Conservation (phyloP, 2,888 invertebrate species). For the Catotricha subobsoleta region DNA sequence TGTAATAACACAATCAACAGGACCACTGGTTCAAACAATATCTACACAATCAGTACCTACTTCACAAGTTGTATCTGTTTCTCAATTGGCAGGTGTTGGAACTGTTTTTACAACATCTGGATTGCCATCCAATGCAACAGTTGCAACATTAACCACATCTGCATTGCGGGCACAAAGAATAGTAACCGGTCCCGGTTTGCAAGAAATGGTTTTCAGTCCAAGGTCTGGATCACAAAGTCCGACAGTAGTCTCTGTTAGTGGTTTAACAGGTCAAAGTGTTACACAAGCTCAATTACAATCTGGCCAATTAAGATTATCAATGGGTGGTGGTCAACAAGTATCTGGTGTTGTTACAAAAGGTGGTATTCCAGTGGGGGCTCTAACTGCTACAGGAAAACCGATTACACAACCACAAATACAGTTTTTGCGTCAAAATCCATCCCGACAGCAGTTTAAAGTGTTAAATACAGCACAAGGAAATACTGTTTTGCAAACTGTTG, state of each 20-base stretch:
- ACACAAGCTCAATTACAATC: slow-evolving; percentile 25
- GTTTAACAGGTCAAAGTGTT: slow-evolving; percentile 20
- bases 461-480: slow-evolving; percentile 14
- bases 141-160: slow-evolving; percentile 25
- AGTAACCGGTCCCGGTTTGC: slow-evolving; percentile 23
- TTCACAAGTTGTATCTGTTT: slow-evolving; percentile 29
- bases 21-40: slow-evolving; percentile 26
- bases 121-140: slow-evolving; percentile 21
- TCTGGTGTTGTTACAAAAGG: slow-evolving; percentile 22
- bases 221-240: slow-evolving; percentile 24
- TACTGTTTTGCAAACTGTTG: slow-evolving; percentile 22
- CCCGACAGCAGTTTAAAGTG: slow-evolving; percentile 24
- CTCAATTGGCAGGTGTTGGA: slow-evolving; percentile 27
- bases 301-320: slow-evolving; percentile 23
- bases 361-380: slow-evolving; percentile 22
- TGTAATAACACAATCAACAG: slow-evolving; percentile 17
- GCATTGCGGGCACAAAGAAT: slow-evolving; percentile 26
- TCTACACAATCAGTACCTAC: slow-evolving; percentile 19
- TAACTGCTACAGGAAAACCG: slow-evolving; percentile 22
- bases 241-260: slow-evolving; percentile 28
- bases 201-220: slow-evolving; percentile 28
- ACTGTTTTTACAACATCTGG: slow-evolving; percentile 27
- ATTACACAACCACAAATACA: slow-evolving; percentile 25
- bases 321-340: slow-evolving; percentile 22
- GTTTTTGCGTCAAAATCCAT: slow-evolving; percentile 22